Percentiles rank a stretch among this genome's conserved stretches.
phyloP scores from a whole-genome alignment of 2,888 invertebrate genomes.

The Scaptomyza caliginosa region DNA sequence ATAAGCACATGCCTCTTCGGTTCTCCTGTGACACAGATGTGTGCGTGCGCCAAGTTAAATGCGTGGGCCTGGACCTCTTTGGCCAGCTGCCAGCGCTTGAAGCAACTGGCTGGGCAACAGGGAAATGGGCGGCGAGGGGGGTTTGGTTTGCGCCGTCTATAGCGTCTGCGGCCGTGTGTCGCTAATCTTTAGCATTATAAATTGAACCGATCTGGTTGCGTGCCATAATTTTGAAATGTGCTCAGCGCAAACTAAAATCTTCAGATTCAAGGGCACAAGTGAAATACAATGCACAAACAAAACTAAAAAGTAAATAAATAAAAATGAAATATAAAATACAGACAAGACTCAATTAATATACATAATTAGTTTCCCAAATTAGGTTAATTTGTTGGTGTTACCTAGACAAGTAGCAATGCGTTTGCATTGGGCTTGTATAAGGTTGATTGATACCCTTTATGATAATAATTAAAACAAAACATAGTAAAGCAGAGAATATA shows the following conservation, averaged over 20 bases:
- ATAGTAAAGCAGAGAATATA: too few species aligned
- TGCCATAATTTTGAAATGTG: slow-evolving; percentile 31
- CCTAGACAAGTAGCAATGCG: too few species aligned
- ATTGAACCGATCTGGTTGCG: slow-evolving; percentile 62
- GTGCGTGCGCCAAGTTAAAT: slow-evolving; percentile 59
- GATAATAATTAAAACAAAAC: too few species aligned
- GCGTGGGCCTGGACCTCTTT: slow-evolving; percentile 57
- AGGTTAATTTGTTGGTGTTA: too few species aligned
- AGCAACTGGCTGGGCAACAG: background rate
- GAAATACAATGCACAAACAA: slow-evolving; percentile 19
- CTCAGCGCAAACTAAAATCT: slow-evolving; percentile 4
- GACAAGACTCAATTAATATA: slow-evolving; percentile 9
- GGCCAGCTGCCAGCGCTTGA: slow-evolving; percentile 55
- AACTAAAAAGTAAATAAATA: too few species aligned
- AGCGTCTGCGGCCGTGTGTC: slow-evolving; percentile 42
- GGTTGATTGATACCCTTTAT: too few species aligned
- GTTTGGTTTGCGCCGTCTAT: background rate
- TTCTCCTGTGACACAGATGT: slow-evolving; percentile 36
- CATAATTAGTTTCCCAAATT: slow-evolving; percentile 22
- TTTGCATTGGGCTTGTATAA: too few species aligned
- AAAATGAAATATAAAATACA: background rate
- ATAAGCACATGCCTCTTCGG: slow-evolving; percentile 7
- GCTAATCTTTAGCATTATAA: slow-evolving; percentile 46
- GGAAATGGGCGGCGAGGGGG: background rate
- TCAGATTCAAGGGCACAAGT: slow-evolving; percentile 35